Evolutionary conservation across 2,797 vertebrate genomes (phyloP).

Genomic region (Sphaeramia orbicularis): DNA sequence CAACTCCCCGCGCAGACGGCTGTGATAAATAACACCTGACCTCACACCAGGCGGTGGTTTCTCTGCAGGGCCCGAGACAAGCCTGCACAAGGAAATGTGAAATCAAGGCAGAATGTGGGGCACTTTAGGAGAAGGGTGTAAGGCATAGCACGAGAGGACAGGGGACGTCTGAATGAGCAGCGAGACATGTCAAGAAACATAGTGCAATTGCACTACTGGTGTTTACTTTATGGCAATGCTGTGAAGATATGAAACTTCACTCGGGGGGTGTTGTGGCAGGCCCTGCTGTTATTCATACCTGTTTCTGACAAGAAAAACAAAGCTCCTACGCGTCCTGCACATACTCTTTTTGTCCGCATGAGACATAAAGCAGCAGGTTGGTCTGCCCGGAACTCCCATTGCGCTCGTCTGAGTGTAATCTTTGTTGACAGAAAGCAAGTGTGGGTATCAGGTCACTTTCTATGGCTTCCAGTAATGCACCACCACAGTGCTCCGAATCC

Average conservation of each 20-base stretch:
- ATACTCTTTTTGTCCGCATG: conserved; percentile 75
- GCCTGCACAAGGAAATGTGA: conserved; percentile 78
- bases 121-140: conserved; percentile 71
- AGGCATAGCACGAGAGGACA: conserved; percentile 67
- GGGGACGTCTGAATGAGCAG: conserved; percentile 74
- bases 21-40: conserved; percentile 88
- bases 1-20: conserved; percentile 83
- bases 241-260: conserved; percentile 76
- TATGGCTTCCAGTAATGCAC: conserved; percentile 75
- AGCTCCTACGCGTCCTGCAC: conserved; percentile 73
- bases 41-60: conserved; percentile 80
- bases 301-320: conserved; percentile 80
- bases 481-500: conserved; percentile 58
- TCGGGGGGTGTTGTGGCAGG: conserved; percentile 73
- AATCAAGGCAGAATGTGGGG: conserved; percentile 77
- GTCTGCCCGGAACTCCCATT: conserved; percentile 75
- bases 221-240: conserved; percentile 70
- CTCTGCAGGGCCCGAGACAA: conserved; percentile 76
- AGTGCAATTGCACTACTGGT: conserved; percentile 60
- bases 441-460: conserved; percentile 84
- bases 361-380: conserved; percentile 79
- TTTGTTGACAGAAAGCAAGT: conserved; percentile 86
- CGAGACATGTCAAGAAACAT: conserved; percentile 66
- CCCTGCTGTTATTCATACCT: conserved; percentile 80
- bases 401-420: conserved; percentile 81